Evolutionary conservation across 2,888 invertebrate genomes (phyloP).

Genomic region (Aphodius granarius): DNA sequence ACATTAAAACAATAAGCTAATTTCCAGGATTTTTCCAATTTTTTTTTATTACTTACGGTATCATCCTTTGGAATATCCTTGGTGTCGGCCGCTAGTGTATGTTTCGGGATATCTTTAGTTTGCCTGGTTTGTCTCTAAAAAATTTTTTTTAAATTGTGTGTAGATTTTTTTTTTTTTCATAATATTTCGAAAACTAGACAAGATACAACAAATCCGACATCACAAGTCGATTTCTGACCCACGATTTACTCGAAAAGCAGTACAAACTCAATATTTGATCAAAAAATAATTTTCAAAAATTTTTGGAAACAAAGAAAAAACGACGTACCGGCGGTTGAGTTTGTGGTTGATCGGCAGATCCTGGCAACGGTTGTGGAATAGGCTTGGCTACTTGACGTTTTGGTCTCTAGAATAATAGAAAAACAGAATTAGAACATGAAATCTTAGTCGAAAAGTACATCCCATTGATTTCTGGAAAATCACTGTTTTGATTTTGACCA

Average conservation of each 20-base stretch:
- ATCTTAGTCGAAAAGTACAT: too few relatives aligned
- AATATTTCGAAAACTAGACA: neutral
- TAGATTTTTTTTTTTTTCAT: neutral
- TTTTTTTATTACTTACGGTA: neutral
- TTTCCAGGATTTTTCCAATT: too few relatives aligned
- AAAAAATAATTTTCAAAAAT: neutral
- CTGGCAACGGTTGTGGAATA: neutral
- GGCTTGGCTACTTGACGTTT: neutral
- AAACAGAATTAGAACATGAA: too few relatives aligned
- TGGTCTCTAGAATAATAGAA: neutral
- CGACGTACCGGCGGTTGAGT: neutral
- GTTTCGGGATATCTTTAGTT: neutral
- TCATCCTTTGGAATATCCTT: neutral
- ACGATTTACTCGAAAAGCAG: neutral
- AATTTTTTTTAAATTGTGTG: neutral
- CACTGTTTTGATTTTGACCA: too few relatives aligned
- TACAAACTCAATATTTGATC: neutral
- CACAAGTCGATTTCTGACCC: neutral
- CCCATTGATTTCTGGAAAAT: too few relatives aligned
- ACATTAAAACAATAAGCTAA: too few relatives aligned
- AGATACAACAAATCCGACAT: neutral
- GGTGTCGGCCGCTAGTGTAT: neutral
- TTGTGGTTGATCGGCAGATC: neutral
- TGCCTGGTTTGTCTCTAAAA: neutral
- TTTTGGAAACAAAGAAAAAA: neutral